A percentile compares a stretch with the other conserved stretches of the same genome.
These are phyloP conservation scores for Pardalotus punctatus DNA, from an alignment of 2,113 vertebrate species.

Conservation along the genomic window DNA sequence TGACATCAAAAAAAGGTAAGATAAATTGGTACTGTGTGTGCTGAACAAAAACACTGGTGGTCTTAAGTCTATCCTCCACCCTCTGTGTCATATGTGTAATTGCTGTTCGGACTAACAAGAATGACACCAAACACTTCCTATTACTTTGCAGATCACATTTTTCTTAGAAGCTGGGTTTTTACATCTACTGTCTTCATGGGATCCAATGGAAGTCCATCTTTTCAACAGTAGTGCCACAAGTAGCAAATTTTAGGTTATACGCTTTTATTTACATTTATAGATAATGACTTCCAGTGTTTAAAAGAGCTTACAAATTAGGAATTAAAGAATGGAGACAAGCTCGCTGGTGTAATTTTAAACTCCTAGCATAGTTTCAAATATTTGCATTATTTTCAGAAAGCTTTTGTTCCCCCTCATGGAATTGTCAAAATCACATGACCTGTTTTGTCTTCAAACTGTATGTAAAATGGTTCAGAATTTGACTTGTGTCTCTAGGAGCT, in stretches of 20 bases:
- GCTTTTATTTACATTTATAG: not conserved
- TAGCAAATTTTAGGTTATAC: not conserved
- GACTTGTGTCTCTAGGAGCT: not conserved
- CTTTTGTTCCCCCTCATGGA: not conserved
- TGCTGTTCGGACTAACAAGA: not conserved
- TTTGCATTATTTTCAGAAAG: not conserved
- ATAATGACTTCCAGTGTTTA: not conserved
- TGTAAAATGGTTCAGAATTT: not conserved
- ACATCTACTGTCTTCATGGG: not conserved
- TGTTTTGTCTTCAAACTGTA: not conserved
- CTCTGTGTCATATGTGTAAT: not conserved
- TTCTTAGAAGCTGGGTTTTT: not conserved
- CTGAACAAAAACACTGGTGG: not conserved
- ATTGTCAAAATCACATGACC: not conserved
- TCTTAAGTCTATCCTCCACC: not conserved
- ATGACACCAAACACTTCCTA: not conserved
- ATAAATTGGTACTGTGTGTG: not conserved
- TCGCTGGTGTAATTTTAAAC: not conserved
- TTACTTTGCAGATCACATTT: not conserved
- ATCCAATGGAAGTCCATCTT: not conserved
- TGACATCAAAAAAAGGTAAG: not conserved
- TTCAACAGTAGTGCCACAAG: not conserved
- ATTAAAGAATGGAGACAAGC: not conserved
- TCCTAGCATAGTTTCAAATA: not conserved
- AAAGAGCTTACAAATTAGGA: not conserved